Evolutionary conservation across 2,888 invertebrate genomes (phyloP), one percentile per base, ranked within the genome.

Genomic region (Dugesia japonica): DNA sequence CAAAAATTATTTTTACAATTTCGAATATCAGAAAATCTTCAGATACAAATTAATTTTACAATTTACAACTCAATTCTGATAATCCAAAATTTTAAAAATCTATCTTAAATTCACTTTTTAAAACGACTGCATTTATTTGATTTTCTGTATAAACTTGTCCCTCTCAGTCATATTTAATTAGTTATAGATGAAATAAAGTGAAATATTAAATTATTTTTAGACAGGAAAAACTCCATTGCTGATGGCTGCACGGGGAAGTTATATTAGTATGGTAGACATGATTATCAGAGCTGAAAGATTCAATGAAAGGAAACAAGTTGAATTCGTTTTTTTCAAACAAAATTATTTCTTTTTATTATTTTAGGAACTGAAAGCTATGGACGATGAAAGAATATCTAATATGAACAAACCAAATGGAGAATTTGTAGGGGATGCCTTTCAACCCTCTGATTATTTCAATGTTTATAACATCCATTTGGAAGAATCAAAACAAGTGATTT

Each of bases 181-280:
- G n/a, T n/a, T n/a, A n/a, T n/a, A n/a, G n/a, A n/a, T n/a, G n/a
- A n/a, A n/a, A n/a, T n/a, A n/a, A n/a, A n/a, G n/a, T n/a, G n/a
- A n/a, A n/a, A n/a, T n/a, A n/a, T n/a, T n/a, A n/a, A n/a, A n/a
- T n/a, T n/a, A n/a, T n/a, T 84, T 85, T 26, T 83, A 88, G 88
- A 87, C 88, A 77, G 89, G 89, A 33, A 87, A 88, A 74, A 90
- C 90, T 0, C 89, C 90, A 33, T 87, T 90, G 81, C 88, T 90
- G 79, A 87, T 90, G 28, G 91, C 91, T 0, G 90, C 91, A 0
- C 85, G 91, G 75, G 91, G 91, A 17, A 90, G 90, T 82, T 90
- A 90, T 85, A 90, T 90, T 0, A 90, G 90, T 31, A 90, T 91
- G 79, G 88, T 91, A 78, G 91, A 90, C 82, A 89, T 91, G 87